Base-by-base conservation (phyloP, 2,797 vertebrate genomes). In the Tangara arthus region DNA sequence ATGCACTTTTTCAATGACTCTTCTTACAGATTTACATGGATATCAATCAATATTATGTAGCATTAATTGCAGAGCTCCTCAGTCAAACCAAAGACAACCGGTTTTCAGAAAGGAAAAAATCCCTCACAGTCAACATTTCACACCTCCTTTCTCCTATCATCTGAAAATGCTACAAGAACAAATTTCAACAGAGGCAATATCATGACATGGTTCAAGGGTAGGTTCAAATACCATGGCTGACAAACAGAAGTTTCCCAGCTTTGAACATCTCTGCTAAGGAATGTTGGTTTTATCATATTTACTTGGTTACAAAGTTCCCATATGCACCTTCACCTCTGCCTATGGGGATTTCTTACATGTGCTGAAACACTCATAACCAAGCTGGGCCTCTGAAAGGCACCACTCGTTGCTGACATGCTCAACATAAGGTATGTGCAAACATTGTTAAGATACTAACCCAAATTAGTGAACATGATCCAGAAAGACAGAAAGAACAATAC, bases 121-220 rank as follows among this genome's bases (percentile, higher is more conserved):
- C 4, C 11, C 9, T 42, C 28, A 21, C 1, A 21, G 6, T 13
- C 44, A 70, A 22, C 10, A 26, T 42, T 69, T 46, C 42, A 34
- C 6, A 11, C 9, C 4, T 41, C 13, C 21, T 39, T 13, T 11
- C 3, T 15, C 1, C 7, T 24, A 3, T 15, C 23, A 56, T 35
- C n/a, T 46, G 30, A 91, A 63, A 89, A 65, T 4, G 39, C 14
- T 47, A 46, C 1, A 7, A 64, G 53, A 79, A 13, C 35, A 49
- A 56, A 21, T 26, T 15, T 57, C 20, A 80, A 30, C 56, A 71
- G 55, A 85, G 19, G 16, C 46, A 77, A 12, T 65, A 60, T 5
- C 19, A 19, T 24, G 5, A 78, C 32, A 61, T 1, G 5, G 30
- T 37, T 35, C 37, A 44, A 49, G 12, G 7, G 34, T 52, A 55